Conservation (phyloP, 2,888 invertebrate genomes). For the Craniophora ligustri region DNA sequence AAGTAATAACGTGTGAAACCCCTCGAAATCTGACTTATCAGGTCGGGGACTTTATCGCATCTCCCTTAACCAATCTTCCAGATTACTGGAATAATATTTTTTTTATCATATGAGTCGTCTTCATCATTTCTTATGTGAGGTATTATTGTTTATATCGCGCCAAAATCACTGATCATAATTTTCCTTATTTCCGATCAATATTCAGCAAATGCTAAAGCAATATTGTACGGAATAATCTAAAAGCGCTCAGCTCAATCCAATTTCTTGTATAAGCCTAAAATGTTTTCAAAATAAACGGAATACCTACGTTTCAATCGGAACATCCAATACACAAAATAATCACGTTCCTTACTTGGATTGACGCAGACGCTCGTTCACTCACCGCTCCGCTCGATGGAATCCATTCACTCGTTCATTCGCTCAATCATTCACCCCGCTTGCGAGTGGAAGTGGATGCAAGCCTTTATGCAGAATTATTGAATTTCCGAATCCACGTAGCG, state of each 20-base stretch:
- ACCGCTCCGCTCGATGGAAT: constrained; percentile 65
- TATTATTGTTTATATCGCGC: too few relatives aligned
- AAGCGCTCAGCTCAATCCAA: constrained; percentile 57
- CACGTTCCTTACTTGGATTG: constrained; percentile 67
- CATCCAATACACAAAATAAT: constrained; percentile 73
- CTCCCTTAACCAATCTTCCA: too few relatives aligned
- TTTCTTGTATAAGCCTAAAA: constrained; percentile 59
- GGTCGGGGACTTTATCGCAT: too few relatives aligned
- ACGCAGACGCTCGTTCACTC: constrained; percentile 63
- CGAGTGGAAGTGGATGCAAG: constrained; percentile 75
- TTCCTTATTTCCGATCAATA: constrained; percentile 28
- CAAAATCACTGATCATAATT: too few relatives aligned
- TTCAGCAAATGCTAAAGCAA: constrained; percentile 33
- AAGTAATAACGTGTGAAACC: too few relatives aligned
- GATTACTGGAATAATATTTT: too few relatives aligned
- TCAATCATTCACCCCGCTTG: constrained; percentile 73
- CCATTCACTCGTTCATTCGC: constrained; percentile 74
- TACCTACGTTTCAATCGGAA: constrained; percentile 62
- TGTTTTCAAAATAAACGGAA: constrained; percentile 65
- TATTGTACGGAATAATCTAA: constrained; percentile 53
- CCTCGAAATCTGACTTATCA: too few relatives aligned
- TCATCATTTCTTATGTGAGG: too few relatives aligned
- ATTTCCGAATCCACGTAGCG: constrained; percentile 73
- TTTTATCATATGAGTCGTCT: too few relatives aligned
- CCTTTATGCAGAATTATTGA: constrained; percentile 81